These are phyloP conservation scores for Aphelenchoides bicaudatus DNA, from an alignment of 2,888 invertebrate genomes.

Conservation along the genomic window DNA sequence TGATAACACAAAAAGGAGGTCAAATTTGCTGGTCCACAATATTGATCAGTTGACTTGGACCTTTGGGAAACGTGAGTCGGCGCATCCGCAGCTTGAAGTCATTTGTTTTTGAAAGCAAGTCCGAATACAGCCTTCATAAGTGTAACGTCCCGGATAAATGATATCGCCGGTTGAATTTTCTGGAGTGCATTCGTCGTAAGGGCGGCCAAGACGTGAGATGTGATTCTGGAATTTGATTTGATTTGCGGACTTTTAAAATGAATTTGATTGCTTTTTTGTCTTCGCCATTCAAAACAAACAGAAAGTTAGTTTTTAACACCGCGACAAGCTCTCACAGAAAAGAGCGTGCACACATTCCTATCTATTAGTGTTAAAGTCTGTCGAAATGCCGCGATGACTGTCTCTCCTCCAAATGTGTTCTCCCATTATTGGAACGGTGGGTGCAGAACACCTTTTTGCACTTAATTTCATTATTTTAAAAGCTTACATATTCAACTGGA, in stretches of 20 bases:
- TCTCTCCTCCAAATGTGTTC: background rate
- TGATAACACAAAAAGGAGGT: conserved; percentile 26
- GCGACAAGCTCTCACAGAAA: too few relatives aligned
- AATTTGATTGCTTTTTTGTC: background rate
- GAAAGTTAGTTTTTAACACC: too few relatives aligned
- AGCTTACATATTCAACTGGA: conserved; percentile 29
- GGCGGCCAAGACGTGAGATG: conserved; percentile 20
- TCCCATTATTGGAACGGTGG: too few relatives aligned
- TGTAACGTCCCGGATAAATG: conserved; percentile 4
- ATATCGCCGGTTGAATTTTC: background rate
- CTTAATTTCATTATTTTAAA: too few relatives aligned
- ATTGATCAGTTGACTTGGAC: conserved; percentile 5
- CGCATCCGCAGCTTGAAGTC: conserved; percentile 48
- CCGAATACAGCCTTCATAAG: conserved; percentile 58
- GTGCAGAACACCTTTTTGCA: too few relatives aligned
- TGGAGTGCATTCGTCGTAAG: conserved; percentile 24
- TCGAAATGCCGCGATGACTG: background rate
- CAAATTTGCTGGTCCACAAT: conserved; percentile 17
- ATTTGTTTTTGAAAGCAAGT: conserved; percentile 56
- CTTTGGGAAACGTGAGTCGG: conserved; percentile 32
- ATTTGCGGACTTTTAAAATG: background rate
- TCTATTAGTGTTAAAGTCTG: too few relatives aligned
- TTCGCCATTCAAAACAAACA: too few relatives aligned
- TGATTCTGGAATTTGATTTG: conserved; percentile 21
- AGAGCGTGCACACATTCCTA: too few relatives aligned